These are phyloP conservation scores for Amiota mariae DNA, from an alignment of 2,888 invertebrate species.

Conservation along the genomic window DNA sequence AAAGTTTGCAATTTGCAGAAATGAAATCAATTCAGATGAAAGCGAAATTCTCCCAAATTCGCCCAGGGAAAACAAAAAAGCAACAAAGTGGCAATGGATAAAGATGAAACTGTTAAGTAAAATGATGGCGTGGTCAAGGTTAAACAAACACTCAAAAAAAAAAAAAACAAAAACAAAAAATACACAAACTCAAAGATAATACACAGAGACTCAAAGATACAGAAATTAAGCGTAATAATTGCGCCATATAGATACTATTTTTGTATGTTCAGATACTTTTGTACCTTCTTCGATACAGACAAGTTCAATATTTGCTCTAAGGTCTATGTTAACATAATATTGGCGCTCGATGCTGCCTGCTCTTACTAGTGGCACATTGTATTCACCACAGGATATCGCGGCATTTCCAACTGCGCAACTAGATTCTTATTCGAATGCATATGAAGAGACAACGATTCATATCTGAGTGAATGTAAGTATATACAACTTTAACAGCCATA, in stretches of 20 bases:
- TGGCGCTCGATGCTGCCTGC: constrained; percentile 27
- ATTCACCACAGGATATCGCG: constrained; percentile 62
- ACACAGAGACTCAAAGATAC: background rate
- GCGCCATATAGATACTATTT: constrained; percentile 3
- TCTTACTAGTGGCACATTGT: constrained; percentile 35
- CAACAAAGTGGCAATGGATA: background rate
- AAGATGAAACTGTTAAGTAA: background rate
- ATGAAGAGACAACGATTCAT: background rate
- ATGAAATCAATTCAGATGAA: constrained; percentile 8
- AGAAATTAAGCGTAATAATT: constrained; percentile 26
- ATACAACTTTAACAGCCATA: constrained; percentile 60
- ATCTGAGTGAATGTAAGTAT: background rate
- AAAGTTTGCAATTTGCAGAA: constrained; percentile 13
- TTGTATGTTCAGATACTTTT: background rate
- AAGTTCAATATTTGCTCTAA: constrained; percentile 8
- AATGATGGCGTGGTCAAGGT: constrained; percentile 54
- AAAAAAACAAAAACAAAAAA: too few relatives aligned
- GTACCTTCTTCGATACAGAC: background rate
- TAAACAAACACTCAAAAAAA: constrained; percentile 50
- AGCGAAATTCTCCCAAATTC: background rate
- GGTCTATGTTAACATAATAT: constrained; percentile 2
- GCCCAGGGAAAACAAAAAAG: background rate
- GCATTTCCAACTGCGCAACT: constrained; percentile 14
- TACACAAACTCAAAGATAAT: constrained; percentile 7
- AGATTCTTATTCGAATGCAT: constrained; percentile 3